A percentile compares a stretch with the other conserved stretches of the same genome.
Evolutionary conservation across 2,797 vertebrate species (phyloP).

Genomic region (Falco naumanni): DNA sequence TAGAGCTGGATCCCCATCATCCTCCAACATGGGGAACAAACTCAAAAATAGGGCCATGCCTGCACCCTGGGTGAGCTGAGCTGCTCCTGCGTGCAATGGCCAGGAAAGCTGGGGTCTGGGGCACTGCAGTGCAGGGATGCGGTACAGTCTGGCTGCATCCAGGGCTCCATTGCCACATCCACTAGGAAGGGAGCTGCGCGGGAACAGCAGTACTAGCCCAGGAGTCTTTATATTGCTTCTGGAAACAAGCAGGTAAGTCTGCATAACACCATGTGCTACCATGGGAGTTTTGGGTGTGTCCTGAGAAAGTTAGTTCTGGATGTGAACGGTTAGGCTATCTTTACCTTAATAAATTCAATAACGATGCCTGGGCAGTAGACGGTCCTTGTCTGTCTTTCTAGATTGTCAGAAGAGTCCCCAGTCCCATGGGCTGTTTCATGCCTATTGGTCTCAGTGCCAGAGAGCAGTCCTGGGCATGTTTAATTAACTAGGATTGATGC

Average conservation of each 20-base stretch:
- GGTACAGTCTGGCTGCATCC: background rate
- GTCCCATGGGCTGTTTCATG: background rate
- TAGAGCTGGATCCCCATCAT: background rate
- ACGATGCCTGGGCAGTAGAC: background rate
- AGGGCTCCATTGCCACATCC: background rate
- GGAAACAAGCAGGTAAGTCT: background rate
- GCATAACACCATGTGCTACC: background rate
- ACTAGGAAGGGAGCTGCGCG: background rate
- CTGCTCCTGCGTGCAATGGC: rapidly evolving
- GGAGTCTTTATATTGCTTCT: background rate
- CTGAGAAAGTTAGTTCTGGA: background rate
- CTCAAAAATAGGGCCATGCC: background rate
- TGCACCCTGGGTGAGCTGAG: background rate
- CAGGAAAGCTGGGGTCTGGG: background rate
- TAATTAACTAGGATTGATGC: background rate
- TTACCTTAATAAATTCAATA: background rate
- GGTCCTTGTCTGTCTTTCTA: background rate
- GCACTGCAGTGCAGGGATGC: background rate
- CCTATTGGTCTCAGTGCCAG: background rate
- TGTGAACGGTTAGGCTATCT: background rate
- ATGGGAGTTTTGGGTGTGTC: background rate
- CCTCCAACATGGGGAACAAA: background rate
- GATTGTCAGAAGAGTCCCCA: background rate
- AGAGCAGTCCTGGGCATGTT: background rate
- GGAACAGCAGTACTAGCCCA: background rate